phyloP scores from a whole-genome alignment of 2,113 vertebrate species.

The Chaetodon auriga region DNA sequence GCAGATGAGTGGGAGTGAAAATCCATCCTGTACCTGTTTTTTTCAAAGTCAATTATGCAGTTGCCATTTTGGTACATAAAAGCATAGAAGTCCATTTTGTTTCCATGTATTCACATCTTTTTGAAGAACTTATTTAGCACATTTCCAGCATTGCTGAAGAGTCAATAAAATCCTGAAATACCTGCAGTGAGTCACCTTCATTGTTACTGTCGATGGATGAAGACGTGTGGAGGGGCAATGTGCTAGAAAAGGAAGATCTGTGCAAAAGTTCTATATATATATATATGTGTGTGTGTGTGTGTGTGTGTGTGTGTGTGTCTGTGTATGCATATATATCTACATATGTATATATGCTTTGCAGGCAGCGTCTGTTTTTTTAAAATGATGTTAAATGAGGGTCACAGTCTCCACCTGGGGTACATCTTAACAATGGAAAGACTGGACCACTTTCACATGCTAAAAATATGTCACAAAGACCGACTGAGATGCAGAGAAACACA shows the following conservation, averaged over 20 bases:
- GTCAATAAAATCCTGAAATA: slow-evolving; percentile 4
- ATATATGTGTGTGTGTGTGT: too few relatives aligned
- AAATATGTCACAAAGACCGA: background rate
- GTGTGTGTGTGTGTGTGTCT: too few relatives aligned
- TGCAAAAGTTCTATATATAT: background rate
- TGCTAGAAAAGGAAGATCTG: background rate
- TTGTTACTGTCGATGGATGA: background rate
- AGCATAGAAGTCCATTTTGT: background rate
- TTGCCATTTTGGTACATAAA: background rate
- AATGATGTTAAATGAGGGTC: background rate
- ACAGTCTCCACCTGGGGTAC: background rate
- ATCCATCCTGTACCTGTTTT: background rate
- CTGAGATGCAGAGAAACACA: background rate
- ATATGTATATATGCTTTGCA: background rate
- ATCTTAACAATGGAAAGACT: background rate
- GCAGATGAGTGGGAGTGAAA: background rate
- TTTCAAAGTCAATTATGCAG: background rate
- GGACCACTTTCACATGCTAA: background rate
- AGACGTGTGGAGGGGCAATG: background rate
- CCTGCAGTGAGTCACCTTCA: background rate
- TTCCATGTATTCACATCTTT: background rate
- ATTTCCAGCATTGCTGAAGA: background rate
- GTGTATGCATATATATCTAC: too few relatives aligned
- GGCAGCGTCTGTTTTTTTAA: background rate
- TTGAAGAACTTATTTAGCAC: background rate